phyloP scores from a whole-genome alignment of 2,888 invertebrate species.

The Lithophane leautieri region DNA sequence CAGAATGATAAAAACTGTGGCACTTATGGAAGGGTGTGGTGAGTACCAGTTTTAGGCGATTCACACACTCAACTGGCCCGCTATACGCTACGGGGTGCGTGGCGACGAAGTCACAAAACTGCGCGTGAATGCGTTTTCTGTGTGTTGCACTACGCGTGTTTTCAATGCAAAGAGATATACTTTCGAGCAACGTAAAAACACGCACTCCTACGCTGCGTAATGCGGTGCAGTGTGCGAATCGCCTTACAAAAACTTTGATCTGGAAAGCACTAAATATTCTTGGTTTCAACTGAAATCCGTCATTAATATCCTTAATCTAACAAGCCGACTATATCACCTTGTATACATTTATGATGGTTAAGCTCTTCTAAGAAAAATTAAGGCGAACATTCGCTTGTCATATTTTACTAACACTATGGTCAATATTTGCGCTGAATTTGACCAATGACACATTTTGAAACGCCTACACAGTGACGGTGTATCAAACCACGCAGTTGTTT shows the following conservation, averaged over 20 bases:
- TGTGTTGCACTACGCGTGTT: no score
- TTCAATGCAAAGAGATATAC: no score
- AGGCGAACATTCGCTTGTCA: no score
- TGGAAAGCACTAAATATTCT: not conserved
- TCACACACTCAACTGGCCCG: no score
- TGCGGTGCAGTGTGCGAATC: no score
- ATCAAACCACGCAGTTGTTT: not conserved
- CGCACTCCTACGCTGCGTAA: no score
- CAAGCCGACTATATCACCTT: conserved; percentile 1
- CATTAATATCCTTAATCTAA: not conserved
- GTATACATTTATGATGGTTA: conserved; percentile 18
- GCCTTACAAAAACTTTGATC: not conserved
- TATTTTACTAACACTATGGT: not conserved
- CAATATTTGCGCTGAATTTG: conserved; percentile 33
- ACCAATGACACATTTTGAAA: conserved; percentile 11
- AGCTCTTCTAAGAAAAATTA: conserved; percentile 23
- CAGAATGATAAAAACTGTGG: not conserved
- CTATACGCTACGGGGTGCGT: no score
- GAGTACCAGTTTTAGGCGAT: no score
- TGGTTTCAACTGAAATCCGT: not conserved
- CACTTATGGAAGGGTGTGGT: no score
- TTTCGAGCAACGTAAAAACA: no score
- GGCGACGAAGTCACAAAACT: no score
- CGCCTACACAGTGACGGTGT: conserved; percentile 8
- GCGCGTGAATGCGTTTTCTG: no score